Evolutionary conservation across 2,888 invertebrate genomes (phyloP).

Genomic region (Horisme vitalbata): DNA sequence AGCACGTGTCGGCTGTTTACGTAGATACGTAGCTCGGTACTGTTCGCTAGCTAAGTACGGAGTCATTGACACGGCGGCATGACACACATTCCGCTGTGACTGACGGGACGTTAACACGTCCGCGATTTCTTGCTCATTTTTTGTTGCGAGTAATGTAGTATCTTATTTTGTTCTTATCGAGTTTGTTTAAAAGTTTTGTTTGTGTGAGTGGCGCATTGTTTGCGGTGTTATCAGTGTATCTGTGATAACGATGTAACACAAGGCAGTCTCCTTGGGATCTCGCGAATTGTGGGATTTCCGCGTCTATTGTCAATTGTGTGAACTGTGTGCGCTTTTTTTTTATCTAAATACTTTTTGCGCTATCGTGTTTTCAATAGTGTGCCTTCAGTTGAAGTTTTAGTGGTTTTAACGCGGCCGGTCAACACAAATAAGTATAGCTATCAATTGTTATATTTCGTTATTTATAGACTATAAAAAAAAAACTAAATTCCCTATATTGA

Average conservation of each 20-base stretch:
- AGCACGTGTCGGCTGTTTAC: slow-evolving; percentile 77
- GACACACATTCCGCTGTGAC: slow-evolving; percentile 77
- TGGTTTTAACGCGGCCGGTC: too few relatives aligned
- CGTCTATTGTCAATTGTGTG: slow-evolving; percentile 31
- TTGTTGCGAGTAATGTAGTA: slow-evolving; percentile 40
- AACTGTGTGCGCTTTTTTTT: slow-evolving; percentile 22
- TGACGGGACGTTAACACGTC: slow-evolving; percentile 67
- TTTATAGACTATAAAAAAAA: too few relatives aligned
- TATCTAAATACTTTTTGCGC: slow-evolving; percentile 11
- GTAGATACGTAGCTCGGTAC: slow-evolving; percentile 66
- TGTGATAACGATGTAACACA: slow-evolving; percentile 49
- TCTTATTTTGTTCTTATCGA: slow-evolving; percentile 54
- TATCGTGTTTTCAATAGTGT: slow-evolving; percentile 10
- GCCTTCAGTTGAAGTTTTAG: background rate
- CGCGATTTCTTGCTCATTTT: slow-evolving; percentile 60
- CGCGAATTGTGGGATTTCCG: slow-evolving; percentile 43
- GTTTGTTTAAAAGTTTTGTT: slow-evolving; percentile 33
- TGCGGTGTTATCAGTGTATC: slow-evolving; percentile 48
- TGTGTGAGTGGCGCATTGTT: slow-evolving; percentile 38
- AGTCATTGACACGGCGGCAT: slow-evolving; percentile 78
- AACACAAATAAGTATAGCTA: too few relatives aligned
- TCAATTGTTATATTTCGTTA: too few relatives aligned
- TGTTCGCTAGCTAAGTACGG: slow-evolving; percentile 51
- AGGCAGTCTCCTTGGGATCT: slow-evolving; percentile 49
- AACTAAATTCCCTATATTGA: too few relatives aligned